Percentiles rank a stretch among this genome's conserved stretches.
phyloP scores from a whole-genome alignment of 2,113 vertebrate species.

The Perca fluviatilis region DNA sequence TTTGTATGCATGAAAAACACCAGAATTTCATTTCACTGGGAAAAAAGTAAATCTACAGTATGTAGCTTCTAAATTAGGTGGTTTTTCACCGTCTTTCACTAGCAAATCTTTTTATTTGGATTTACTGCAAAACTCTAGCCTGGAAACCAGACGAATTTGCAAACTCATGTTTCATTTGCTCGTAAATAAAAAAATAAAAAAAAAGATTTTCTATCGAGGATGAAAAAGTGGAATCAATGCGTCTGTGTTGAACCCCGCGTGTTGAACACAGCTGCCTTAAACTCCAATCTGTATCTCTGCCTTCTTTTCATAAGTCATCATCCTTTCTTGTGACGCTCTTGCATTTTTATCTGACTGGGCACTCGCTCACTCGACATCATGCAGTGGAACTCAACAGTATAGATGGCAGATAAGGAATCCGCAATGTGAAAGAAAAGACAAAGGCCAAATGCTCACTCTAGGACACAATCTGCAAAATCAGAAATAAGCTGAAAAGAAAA shows the following conservation, averaged over 20 bases:
- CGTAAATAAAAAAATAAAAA: too few species aligned
- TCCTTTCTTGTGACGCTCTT: background rate
- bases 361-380: background rate
- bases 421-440: background rate
- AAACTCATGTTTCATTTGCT: too few species aligned
- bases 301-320: background rate
- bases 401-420: constrained; percentile 5
- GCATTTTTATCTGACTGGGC: background rate
- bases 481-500: background rate
- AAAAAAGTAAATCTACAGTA: background rate
- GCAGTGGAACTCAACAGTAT: constrained; percentile 1
- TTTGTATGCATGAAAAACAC: background rate
- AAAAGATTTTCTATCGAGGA: too few species aligned
- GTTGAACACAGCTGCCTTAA: background rate
- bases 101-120: too few species aligned
- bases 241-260: too few species aligned
- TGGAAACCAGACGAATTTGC: too few species aligned
- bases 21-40: too few species aligned
- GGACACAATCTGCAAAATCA: background rate
- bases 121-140: too few species aligned
- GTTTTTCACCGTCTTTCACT: background rate
- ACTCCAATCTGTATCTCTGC: background rate
- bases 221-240: background rate
- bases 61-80: background rate
- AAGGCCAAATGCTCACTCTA: background rate